Evolutionary conservation across 1,140 invertebrate species (phyloP).

Genomic region (Drosophila micromelanica): DNA sequence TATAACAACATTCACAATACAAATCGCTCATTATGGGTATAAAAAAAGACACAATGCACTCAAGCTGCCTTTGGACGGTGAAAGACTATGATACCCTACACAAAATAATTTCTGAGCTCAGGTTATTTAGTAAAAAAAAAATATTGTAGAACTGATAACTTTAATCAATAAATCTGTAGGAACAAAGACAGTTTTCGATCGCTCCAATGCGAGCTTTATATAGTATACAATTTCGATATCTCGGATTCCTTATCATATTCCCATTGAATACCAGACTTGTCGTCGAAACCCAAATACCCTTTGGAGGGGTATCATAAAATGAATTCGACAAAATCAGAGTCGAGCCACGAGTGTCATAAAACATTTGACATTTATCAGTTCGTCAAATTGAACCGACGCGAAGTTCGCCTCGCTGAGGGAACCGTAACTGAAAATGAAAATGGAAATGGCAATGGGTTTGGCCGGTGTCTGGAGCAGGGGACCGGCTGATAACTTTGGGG

Average conservation of each 20-base stretch:
- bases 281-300: background rate
- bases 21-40: constrained; percentile 18
- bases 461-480: constrained; percentile 1
- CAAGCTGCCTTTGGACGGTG: no score
- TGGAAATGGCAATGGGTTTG: constrained; percentile 17
- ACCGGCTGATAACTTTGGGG: constrained; percentile 18
- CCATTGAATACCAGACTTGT: no score
- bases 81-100: background rate
- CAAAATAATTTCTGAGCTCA: no score
- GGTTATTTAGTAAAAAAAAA: no score
- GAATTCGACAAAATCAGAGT: constrained; percentile 1
- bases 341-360: constrained; percentile 40
- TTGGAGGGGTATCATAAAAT: constrained; percentile 1
- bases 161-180: no score
- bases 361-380: constrained; percentile 54
- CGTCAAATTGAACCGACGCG: constrained; percentile 42
- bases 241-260: no score
- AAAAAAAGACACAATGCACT: no score
- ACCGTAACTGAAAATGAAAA: constrained; percentile 7
- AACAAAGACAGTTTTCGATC: no score
- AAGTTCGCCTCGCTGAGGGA: constrained; percentile 70
- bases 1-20: constrained; percentile 17
- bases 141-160: no score
- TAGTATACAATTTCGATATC: no score
- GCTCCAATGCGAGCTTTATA: no score